Evolutionary conservation across 2,888 invertebrate genomes (phyloP), one percentile per base, ranked within the genome.

Genomic region (Andrena praecox): DNA sequence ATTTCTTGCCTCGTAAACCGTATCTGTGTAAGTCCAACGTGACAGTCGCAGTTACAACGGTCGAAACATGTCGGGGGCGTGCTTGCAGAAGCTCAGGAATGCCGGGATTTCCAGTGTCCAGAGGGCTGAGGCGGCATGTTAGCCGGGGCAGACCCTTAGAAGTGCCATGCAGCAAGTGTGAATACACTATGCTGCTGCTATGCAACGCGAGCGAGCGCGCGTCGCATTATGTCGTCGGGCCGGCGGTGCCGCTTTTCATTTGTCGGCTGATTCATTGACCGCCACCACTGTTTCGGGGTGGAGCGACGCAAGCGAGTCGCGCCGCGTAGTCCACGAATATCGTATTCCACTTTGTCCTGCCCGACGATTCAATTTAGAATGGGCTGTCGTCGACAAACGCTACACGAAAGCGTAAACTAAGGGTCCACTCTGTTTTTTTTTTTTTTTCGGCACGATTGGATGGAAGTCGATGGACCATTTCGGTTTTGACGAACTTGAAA

Each of bases 121-220:
- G 66, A 29, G 69, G 56, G 20, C 59, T 50, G 33, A 50, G 29
- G 66, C 60, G 52, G 31, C 24, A 42, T 62, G 56, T 48, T 62
- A 54, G 63, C 16, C 33, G 20, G 54, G 20, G 54, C 31, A 20
- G 48, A 33, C 69, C 64, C 70, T 66, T 59, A 63, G 70, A 80
- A 66, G 59, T 77, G 79, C 64, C 77, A 77, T 80, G 77, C 59
- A 64, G 50, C 59, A 70, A 77, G 79, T 60, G 79, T 52, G 70
- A 77, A 59, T 63, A 20, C 20, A 63, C 35, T 79, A 63, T 69
- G 76, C 56, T 12, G 31, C 16, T 29, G 60, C 48, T 63, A 69
- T 75, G 68, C 42, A 52, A 63, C 48, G 59, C 50, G 75, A 24
- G 35, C 27, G 33, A 76, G 63, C 63, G 16, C 42, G 70, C 69